phyloP scores from a whole-genome alignment of 1,140 invertebrate species.

The Drosophila tsacasi region DNA sequence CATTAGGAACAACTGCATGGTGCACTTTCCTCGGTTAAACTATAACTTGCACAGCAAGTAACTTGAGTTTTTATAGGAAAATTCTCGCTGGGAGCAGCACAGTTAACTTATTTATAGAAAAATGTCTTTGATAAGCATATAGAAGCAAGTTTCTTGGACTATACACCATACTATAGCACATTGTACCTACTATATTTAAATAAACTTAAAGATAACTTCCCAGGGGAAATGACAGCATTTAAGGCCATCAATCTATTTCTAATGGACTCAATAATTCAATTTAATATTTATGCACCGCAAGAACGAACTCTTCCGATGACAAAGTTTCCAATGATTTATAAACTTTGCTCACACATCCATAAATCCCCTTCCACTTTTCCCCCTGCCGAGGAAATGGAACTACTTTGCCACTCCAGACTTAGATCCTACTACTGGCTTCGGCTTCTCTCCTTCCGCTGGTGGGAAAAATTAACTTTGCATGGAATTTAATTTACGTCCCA shows the following conservation, averaged over 20 bases:
- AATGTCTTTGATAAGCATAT: not conserved
- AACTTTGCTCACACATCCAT: slow-evolving; percentile 27
- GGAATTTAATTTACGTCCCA: slow-evolving; percentile 84
- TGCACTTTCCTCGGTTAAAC: not conserved
- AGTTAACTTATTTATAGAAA: too few relatives aligned
- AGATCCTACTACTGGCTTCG: slow-evolving; percentile 41
- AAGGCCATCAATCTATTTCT: not conserved
- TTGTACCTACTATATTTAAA: not conserved
- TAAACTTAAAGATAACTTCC: not conserved
- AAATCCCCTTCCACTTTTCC: slow-evolving; percentile 2
- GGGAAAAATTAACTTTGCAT: slow-evolving; percentile 79
- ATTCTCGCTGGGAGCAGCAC: not conserved
- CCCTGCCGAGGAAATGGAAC: slow-evolving; percentile 25
- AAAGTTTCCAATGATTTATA: slow-evolving; percentile 34
- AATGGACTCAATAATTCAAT: slow-evolving; percentile 15
- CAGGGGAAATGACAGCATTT: not conserved
- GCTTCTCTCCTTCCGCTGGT: slow-evolving; percentile 14
- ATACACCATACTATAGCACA: not conserved
- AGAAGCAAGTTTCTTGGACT: not conserved
- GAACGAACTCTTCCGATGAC: not conserved
- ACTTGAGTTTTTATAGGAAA: not conserved
- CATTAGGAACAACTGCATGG: not conserved
- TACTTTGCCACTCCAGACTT: slow-evolving; percentile 28
- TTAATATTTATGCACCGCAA: slow-evolving; percentile 13
- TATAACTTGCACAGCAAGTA: not conserved